Evolutionary conservation across 2,888 invertebrate species (phyloP).

Genomic region (Nyleta sp.): DNA sequence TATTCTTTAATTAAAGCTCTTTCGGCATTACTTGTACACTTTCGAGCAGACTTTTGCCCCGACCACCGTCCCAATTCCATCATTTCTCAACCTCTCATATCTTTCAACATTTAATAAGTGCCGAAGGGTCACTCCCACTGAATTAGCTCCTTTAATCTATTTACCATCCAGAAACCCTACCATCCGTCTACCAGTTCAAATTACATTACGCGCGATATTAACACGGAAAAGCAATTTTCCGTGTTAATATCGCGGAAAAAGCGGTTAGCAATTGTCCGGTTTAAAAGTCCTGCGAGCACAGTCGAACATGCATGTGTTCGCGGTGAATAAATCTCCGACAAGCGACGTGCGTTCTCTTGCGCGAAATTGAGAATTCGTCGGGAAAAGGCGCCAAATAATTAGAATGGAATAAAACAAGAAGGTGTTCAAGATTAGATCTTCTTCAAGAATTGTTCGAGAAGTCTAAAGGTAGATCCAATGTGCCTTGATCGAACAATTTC

Average conservation of each 20-base stretch:
- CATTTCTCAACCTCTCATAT: conserved; percentile 11
- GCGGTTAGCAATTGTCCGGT: conserved; percentile 37
- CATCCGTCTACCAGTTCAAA: conserved; percentile 27
- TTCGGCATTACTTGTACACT: background rate
- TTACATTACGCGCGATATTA: conserved; percentile 37
- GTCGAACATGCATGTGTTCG: conserved; percentile 20
- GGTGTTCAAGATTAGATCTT: too few species aligned
- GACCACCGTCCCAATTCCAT: conserved; percentile 10
- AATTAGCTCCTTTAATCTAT: conserved; percentile 42
- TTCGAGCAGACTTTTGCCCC: background rate
- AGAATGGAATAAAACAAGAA: too few species aligned
- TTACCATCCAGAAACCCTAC: conserved; percentile 4
- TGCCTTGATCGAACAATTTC: too few species aligned
- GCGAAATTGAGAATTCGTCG: conserved; percentile 15
- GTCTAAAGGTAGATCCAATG: too few species aligned
- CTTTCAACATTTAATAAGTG: conserved; percentile 40
- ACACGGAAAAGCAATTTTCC: background rate
- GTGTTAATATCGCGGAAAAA: too few species aligned
- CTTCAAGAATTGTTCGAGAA: too few species aligned
- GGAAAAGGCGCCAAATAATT: background rate
- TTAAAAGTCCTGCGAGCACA: conserved; percentile 26
- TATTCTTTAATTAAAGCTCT: too few species aligned
- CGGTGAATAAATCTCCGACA: conserved; percentile 26
- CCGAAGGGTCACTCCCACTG: conserved; percentile 27
- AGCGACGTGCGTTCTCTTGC: background rate